Base-by-base conservation (phyloP, 2,888 invertebrate genomes). In the Chloroclysta siterata region DNA sequence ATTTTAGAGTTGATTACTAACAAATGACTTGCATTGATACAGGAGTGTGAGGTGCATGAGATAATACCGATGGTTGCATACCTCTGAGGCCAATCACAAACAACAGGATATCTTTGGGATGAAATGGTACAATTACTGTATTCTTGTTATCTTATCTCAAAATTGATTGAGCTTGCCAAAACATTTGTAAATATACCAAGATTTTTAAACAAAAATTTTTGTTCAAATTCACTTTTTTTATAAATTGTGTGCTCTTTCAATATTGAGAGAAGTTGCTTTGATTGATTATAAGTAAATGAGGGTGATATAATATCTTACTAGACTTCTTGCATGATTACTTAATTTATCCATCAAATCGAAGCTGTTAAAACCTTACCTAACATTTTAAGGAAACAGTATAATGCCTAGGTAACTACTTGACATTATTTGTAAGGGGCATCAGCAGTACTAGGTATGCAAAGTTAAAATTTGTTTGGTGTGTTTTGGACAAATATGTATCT, bases 41-140 rank as follows among this genome's bases (percentile, higher is more conserved):
- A 93, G 92, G 92, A 85, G 81, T 78, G 78, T 90, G 87, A 88
- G 87, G 89, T 90, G 92, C 92, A 93, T 93, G 92, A 85, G 83
- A 84, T 83, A 68, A 47, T 60, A 66, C 64, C 53, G 68, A 68
- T 17, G 67, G 69, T 72, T 62, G 68, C 68, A 60, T 70, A 56
- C 61, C 60, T 72, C 67, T 63, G 69, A 61, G 59, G 58, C 63
- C 59, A 62, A 58, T 66, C 72, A 52, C 53, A 63, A 60, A 53
- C 70, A 55, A 59, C 61, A 86, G 87, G 86, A 82, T 80, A 78
- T 66, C 86, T 84, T 88, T 89, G 92, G 90, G 87, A 91, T 90
- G 90, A 89, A 87, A 91, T 92, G 92, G 92, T 93, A 93, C 84
- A 83, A 76, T 82, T 80, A 68, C 72, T 81, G 73, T 79, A 76